Percentiles rank a stretch among this genome's conserved stretches.
phyloP scores from a whole-genome alignment of 2,888 invertebrate species.

The Dolichopus griseipennis region DNA sequence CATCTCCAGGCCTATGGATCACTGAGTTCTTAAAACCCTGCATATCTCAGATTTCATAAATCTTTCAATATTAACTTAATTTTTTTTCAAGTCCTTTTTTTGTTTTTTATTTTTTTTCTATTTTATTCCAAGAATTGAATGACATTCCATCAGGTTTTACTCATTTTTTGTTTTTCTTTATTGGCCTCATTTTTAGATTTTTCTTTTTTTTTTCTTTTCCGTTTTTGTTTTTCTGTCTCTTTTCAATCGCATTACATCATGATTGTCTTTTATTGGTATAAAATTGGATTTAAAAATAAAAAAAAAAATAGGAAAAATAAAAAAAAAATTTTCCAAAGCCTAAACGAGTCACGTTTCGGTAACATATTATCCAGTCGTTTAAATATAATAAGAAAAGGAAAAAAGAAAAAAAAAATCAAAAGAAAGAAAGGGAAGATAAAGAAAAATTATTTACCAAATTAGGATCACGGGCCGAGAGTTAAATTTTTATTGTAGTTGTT shows the following conservation, averaged over 20 bases:
- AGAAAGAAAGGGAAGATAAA: background rate
- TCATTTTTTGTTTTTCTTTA: background rate
- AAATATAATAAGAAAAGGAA: background rate
- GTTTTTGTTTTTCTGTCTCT: background rate
- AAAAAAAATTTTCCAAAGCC: background rate
- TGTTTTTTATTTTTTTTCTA: no score
- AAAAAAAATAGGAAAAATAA: no score
- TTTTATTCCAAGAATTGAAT: background rate
- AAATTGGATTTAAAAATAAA: background rate
- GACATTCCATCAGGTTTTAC: constrained; percentile 4
- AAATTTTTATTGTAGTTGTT: background rate
- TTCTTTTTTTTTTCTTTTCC: background rate
- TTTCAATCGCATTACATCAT: constrained; percentile 3
- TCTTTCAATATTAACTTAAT: no score
- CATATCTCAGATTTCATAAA: no score
- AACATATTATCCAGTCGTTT: constrained; percentile 4
- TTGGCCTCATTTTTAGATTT: background rate
- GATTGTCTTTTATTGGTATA: background rate
- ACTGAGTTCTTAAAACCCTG: no score
- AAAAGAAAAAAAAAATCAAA: background rate
- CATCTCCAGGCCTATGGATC: no score
- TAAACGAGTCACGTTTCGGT: background rate
- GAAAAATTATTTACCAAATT: background rate
- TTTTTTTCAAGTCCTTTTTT: no score
- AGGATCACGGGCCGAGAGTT: background rate